Conservation (phyloP, 1,140 invertebrate species). For the Papilio xuthus region DNA sequence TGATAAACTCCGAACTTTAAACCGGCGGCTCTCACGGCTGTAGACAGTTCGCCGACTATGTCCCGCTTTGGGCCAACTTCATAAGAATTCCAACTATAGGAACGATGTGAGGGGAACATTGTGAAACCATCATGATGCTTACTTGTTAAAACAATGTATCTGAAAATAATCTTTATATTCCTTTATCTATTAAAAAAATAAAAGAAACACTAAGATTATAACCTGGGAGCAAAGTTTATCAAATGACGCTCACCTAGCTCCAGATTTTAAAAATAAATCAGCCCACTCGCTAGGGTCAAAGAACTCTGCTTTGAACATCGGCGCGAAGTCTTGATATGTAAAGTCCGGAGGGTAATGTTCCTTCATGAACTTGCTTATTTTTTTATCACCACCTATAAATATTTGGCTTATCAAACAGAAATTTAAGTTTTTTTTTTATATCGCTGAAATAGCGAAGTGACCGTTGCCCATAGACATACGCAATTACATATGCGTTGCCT, state of each 20-base stretch:
- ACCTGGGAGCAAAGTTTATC: neutral
- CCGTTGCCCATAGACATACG: too few relatives aligned
- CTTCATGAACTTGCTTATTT: constrained; percentile 85
- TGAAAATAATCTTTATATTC: constrained; percentile 63
- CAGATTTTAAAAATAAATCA: constrained; percentile 87
- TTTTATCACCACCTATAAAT: constrained; percentile 55
- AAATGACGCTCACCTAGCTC: constrained; percentile 85
- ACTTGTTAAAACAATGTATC: constrained; percentile 94
- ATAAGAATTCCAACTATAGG: constrained; percentile 95
- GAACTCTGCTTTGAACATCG: constrained; percentile 91
- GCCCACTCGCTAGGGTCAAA: constrained; percentile 91
- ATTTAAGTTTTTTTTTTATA: too few relatives aligned
- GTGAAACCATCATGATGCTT: constrained; percentile 98
- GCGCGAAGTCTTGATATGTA: constrained; percentile 93
- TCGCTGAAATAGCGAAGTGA: too few relatives aligned
- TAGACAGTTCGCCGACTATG: constrained; percentile 89
- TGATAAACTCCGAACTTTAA: constrained; percentile 94
- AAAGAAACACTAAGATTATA: neutral
- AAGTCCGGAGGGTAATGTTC: constrained; percentile 90
- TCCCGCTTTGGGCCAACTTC: constrained; percentile 94
- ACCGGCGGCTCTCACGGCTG: constrained; percentile 84
- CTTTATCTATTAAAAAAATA: neutral
- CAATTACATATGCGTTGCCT: too few relatives aligned
- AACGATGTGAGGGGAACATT: constrained; percentile 92
- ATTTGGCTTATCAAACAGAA: neutral